phyloP scores from a whole-genome alignment of 2,888 invertebrate species.

The Thera britannica region DNA sequence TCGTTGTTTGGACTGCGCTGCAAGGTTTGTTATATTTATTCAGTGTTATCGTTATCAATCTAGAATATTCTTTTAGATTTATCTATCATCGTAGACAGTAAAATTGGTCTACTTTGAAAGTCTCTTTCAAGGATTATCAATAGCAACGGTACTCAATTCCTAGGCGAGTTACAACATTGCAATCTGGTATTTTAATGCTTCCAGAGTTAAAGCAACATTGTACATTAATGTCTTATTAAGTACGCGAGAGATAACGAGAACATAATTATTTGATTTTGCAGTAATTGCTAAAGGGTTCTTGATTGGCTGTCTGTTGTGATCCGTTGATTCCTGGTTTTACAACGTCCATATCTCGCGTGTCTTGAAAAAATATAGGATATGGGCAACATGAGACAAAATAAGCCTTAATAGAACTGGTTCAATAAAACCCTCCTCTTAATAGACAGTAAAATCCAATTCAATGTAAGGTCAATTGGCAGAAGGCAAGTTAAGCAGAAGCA shows the following conservation, averaged over 20 bases:
- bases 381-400: no score
- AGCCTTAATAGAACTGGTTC: background rate
- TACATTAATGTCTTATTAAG: slow-evolving; percentile 2
- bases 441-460: no score
- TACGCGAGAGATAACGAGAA: slow-evolving; percentile 1
- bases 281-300: background rate
- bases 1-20: background rate
- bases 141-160: background rate
- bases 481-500: no score
- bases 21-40: background rate
- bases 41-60: background rate
- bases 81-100: background rate
- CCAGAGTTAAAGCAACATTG: slow-evolving; percentile 9
- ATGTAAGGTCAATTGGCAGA: no score
- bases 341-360: background rate
- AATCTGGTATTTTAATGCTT: background rate
- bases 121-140: slow-evolving; percentile 1
- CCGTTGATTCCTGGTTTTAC: background rate
- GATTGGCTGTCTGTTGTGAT: background rate
- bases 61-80: background rate
- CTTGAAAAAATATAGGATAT: background rate
- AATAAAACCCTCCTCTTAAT: background rate
- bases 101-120: slow-evolving; percentile 8
- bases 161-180: background rate
- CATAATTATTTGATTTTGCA: slow-evolving; percentile 3